Percentiles rank a stretch among this genome's conserved stretches.
These are phyloP conservation scores for Sandelia bainsii DNA, from an alignment of 2,797 vertebrate genomes.

Conservation along the genomic window DNA sequence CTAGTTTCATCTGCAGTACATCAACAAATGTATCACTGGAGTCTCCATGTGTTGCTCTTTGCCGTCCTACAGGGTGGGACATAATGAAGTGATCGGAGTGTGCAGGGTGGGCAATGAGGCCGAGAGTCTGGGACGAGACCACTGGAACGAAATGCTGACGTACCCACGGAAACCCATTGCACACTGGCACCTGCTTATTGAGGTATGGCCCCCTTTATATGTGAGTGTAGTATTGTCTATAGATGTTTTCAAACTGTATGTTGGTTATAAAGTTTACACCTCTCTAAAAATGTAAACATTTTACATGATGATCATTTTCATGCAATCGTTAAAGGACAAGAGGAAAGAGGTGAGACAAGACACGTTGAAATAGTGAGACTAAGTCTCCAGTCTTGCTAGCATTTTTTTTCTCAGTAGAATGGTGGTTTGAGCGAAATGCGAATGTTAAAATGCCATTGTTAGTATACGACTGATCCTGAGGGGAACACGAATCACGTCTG, in stretches of 20 bases:
- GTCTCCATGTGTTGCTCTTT: conserved; percentile 2
- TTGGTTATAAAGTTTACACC: neutral
- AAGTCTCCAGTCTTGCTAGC: neutral
- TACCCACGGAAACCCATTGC: conserved; percentile 98
- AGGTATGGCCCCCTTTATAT: conserved; percentile 84
- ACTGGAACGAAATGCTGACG: conserved; percentile 97
- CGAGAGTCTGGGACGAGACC: conserved; percentile 93
- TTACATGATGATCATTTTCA: neutral
- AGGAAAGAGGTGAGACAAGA: neutral
- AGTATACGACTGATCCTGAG: neutral
- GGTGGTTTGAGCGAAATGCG: neutral
- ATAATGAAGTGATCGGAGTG: conserved; percentile 98
- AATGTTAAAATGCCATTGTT: neutral
- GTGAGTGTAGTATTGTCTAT: neutral
- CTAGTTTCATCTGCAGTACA: neutral
- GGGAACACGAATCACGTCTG: neutral
- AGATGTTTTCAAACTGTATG: neutral
- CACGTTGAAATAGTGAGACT: no score
- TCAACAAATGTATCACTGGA: neutral
- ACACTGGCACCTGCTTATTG: conserved; percentile 95
- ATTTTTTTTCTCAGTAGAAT: neutral
- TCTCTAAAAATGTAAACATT: neutral
- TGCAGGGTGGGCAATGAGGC: conserved; percentile 96
- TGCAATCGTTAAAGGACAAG: neutral
- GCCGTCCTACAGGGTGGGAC: conserved; percentile 92